Conservation (phyloP, 2,888 invertebrate genomes). For the Pammene aurita region DNA sequence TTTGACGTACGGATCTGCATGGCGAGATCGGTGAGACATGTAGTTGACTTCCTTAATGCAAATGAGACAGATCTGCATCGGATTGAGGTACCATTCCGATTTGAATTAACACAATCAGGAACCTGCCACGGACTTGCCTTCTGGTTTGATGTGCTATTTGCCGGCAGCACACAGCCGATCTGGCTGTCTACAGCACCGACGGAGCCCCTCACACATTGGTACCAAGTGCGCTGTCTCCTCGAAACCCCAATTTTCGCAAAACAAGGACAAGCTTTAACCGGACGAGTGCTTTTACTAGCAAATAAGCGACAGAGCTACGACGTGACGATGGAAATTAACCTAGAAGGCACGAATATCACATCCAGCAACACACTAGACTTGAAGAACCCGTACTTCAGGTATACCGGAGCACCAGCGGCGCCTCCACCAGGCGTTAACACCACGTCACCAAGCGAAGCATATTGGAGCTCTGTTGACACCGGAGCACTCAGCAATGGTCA, state of each 20-base stretch:
- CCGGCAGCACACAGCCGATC: conserved; percentile 93
- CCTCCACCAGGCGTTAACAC: conserved; percentile 96
- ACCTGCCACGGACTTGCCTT: conserved; percentile 98
- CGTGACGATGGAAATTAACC: conserved; percentile 96
- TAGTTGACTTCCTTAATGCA: conserved; percentile 96
- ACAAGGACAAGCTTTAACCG: conserved; percentile 95
- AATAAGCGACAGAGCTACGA: conserved; percentile 99
- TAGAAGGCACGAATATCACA: conserved; percentile 93
- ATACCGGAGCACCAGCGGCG: conserved; percentile 95
- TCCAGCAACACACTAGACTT: conserved; percentile 97
- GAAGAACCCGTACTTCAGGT: conserved; percentile 99
- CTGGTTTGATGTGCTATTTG: conserved; percentile 99
- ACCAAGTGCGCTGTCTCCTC: conserved; percentile 97
- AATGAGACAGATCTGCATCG: conserved; percentile 96
- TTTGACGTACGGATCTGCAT: conserved; percentile 99
- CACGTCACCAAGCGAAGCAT: conserved; percentile 96
- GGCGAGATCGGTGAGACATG: conserved; percentile 95
- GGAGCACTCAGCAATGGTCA: conserved; percentile 77
- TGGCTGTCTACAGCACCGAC: conserved; percentile 99
- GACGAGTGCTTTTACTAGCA: conserved; percentile 93
- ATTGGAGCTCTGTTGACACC: conserved; percentile 93
- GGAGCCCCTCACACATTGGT: conserved; percentile 99
- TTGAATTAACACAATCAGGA: conserved; percentile 95
- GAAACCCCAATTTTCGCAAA: conserved; percentile 97
- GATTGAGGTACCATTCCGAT: conserved; percentile 97